Conservation (phyloP, 2,888 invertebrate species). For the Cryptus armator region DNA sequence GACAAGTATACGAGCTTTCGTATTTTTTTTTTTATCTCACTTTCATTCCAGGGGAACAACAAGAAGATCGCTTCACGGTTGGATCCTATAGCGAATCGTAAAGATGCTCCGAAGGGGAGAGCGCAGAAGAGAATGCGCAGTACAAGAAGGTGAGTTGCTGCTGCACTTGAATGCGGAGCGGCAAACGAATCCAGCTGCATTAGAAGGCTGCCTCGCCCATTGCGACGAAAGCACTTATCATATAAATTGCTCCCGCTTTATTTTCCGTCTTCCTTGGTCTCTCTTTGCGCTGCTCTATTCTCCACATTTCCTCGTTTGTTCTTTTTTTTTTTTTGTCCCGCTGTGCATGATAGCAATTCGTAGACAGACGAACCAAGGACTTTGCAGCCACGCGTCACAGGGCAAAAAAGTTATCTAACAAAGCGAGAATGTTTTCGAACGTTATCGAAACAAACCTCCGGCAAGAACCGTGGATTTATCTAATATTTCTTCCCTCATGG, state of each 20-base stretch:
- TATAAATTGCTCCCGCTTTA: constrained; percentile 80
- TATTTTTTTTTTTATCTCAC: constrained; percentile 10
- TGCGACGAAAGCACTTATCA: constrained; percentile 79
- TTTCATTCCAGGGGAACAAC: not conserved
- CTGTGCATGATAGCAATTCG: constrained; percentile 44
- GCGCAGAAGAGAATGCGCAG: constrained; percentile 48
- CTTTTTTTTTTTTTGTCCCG: constrained; percentile 32
- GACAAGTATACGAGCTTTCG: not conserved
- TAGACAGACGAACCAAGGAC: constrained; percentile 26
- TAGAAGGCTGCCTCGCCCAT: constrained; percentile 71
- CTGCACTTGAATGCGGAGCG: constrained; percentile 72
- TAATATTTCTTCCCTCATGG: constrained; percentile 59
- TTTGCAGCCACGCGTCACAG: not conserved
- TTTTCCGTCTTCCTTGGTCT: constrained; percentile 41
- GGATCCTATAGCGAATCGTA: constrained; percentile 57
- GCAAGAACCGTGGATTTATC: constrained; percentile 66
- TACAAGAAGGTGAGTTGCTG: constrained; percentile 23
- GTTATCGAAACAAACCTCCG: constrained; percentile 5
- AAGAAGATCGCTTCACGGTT: constrained; percentile 10
- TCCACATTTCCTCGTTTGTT: constrained; percentile 51
- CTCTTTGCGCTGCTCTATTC: constrained; percentile 43
- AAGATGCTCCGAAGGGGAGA: constrained; percentile 37
- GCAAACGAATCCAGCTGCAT: constrained; percentile 75
- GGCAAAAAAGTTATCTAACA: constrained; percentile 22
- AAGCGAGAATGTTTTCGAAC: constrained; percentile 21